phyloP scores from a whole-genome alignment of 2,797 vertebrate species.

The Hemibagrus guttatus region DNA sequence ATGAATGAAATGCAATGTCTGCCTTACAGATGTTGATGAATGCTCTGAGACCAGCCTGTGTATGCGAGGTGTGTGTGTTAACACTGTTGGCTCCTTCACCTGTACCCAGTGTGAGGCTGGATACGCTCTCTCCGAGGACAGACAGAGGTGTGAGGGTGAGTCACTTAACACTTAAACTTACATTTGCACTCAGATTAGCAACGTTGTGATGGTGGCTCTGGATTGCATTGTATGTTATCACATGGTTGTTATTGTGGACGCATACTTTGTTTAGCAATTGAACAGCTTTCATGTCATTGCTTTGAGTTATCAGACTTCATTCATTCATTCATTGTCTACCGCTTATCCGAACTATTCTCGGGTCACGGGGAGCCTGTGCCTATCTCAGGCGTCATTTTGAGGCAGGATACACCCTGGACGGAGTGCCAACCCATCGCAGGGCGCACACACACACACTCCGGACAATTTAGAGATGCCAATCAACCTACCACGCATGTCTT shows the following conservation, averaged over 20 bases:
- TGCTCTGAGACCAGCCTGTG: conserved; percentile 74
- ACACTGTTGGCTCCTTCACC: conserved; percentile 84
- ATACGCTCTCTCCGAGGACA: conserved; percentile 83
- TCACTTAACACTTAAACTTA: conserved; percentile 41
- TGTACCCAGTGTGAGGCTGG: conserved; percentile 85
- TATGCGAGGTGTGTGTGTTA: conserved; percentile 76
- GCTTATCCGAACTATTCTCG: no score
- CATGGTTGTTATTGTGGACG: neutral
- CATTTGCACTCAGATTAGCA: neutral
- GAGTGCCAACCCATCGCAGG: no score
- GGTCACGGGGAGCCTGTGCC: no score
- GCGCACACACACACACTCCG: no score
- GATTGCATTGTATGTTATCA: neutral
- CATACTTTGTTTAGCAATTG: neutral
- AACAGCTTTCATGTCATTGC: neutral
- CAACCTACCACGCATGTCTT: no score
- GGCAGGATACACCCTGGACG: no score
- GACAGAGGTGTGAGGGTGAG: conserved; percentile 88
- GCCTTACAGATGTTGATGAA: conserved; percentile 84
- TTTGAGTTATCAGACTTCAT: neutral
- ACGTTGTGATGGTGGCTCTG: neutral
- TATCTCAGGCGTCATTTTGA: no score
- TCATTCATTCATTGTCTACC: no score
- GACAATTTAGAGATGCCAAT: no score
- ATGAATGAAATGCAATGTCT: conserved; percentile 68